Evolutionary conservation across 1,140 invertebrate genomes (phyloP).

Genomic region (Arctopsyche grandis): DNA sequence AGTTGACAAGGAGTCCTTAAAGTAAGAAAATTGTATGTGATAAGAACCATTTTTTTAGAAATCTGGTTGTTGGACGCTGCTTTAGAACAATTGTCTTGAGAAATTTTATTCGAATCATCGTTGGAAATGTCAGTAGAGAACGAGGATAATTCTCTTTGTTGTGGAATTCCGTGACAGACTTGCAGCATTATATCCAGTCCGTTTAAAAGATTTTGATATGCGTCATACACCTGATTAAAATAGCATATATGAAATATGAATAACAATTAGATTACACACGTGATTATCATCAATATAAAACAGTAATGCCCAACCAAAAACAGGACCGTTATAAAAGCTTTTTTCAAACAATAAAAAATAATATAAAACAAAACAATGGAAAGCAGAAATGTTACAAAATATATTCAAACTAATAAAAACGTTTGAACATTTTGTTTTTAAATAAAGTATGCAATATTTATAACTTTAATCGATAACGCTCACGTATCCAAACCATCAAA

Average conservation of each 20-base stretch:
- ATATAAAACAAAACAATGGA: too few species aligned
- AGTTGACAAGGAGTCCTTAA: slow-evolving; percentile 8
- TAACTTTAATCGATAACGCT: too few species aligned
- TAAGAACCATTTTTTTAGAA: slow-evolving; percentile 50
- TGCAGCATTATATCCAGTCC: slow-evolving; percentile 76
- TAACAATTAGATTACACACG: slow-evolving; percentile 9
- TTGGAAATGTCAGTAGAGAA: slow-evolving; percentile 57
- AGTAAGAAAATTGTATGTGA: slow-evolving; percentile 11
- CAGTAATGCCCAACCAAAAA: not conserved
- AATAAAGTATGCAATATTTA: not conserved
- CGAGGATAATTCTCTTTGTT: slow-evolving; percentile 41
- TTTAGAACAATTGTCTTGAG: slow-evolving; percentile 48
- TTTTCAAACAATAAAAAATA: not conserved
- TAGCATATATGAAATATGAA: slow-evolving; percentile 38
- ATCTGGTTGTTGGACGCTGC: slow-evolving; percentile 36
- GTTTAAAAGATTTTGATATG: slow-evolving; percentile 75
- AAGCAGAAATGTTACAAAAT: too few species aligned
- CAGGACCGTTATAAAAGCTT: not conserved
- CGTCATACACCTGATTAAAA: slow-evolving; percentile 72
- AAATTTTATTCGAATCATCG: slow-evolving; percentile 56
- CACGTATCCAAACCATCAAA: too few species aligned
- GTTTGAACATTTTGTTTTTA: not conserved
- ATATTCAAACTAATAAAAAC: too few species aligned
- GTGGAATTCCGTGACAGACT: slow-evolving; percentile 72
- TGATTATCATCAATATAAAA: not conserved